phyloP scores from a whole-genome alignment of 2,113 vertebrate species.

The Perognathus longimembris region DNA sequence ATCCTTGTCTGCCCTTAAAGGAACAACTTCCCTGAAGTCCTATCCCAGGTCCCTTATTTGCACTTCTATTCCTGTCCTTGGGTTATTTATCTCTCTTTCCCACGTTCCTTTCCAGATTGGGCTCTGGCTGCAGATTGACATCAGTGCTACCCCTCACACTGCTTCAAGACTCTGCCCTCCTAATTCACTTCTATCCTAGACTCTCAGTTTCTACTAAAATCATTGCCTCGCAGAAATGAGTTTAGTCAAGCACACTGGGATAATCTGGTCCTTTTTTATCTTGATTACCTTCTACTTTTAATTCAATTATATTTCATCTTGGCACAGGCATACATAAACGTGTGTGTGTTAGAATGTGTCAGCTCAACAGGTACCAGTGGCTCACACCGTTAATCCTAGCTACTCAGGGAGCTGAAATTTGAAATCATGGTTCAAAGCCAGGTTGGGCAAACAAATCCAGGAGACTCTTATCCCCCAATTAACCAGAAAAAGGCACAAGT shows the following conservation, averaged over 20 bases:
- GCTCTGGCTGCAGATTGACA: background rate
- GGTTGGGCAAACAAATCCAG: no score
- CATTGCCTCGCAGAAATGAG: background rate
- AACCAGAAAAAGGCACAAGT: no score
- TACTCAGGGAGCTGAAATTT: no score
- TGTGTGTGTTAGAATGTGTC: background rate
- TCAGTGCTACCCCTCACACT: background rate
- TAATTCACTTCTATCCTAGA: background rate
- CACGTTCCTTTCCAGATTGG: background rate
- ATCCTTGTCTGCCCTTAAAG: background rate
- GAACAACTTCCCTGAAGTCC: background rate
- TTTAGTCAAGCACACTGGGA: background rate
- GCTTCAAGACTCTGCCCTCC: background rate
- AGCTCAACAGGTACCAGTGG: background rate
- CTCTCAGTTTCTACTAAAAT: background rate
- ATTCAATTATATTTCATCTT: background rate
- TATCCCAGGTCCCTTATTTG: background rate
- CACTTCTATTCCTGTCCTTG: background rate
- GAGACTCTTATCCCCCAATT: no score
- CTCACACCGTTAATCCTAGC: no score
- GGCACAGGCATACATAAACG: background rate
- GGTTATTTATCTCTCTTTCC: background rate
- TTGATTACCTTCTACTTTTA: conserved; percentile 25
- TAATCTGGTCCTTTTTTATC: background rate
- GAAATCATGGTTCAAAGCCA: no score